phyloP scores from a whole-genome alignment of 1,140 invertebrate species.

The Condylostylus longicornis region DNA sequence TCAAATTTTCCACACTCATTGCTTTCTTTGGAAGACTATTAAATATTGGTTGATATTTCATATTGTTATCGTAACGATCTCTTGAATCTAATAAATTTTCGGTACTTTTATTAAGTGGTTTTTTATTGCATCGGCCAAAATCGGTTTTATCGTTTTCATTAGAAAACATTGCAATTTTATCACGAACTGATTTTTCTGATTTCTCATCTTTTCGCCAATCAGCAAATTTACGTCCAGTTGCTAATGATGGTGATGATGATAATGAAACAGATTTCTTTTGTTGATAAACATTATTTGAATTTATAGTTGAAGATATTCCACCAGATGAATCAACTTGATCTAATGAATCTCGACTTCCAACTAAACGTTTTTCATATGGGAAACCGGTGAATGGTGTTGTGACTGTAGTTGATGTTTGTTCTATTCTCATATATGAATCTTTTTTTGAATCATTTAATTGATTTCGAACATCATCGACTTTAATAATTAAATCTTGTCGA shows the following conservation, averaged over 20 bases:
- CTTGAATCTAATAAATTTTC: conserved; percentile 36
- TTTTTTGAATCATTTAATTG: background rate
- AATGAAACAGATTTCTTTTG: no score
- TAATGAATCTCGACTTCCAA: conserved; percentile 1
- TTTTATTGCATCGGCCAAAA: conserved; percentile 6
- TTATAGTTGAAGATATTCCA: no score
- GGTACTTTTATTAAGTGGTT: conserved; percentile 35
- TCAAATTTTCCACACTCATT: conserved; percentile 30
- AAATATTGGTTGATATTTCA: conserved; percentile 1
- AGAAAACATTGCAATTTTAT: conserved; percentile 81
- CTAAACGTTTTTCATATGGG: conserved; percentile 1
- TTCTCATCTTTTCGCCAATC: conserved; percentile 50
- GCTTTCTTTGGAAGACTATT: conserved; percentile 18
- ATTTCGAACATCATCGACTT: conserved; percentile 21
- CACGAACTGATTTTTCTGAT: conserved; percentile 62
- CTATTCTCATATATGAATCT: background rate
- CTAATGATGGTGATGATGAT: no score
- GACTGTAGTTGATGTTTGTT: background rate
- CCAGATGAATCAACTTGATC: no score
- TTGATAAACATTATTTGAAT: no score
- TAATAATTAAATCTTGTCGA: conserved; percentile 27
- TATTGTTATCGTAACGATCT: background rate
- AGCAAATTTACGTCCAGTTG: conserved; percentile 18
- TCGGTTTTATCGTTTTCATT: conserved; percentile 20
- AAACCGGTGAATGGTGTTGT: background rate